Percentiles rank a stretch among this genome's conserved stretches.
These are phyloP conservation scores for Phenganax subtilis DNA, from an alignment of 92 coral and sea anemone species.

Conservation along the genomic window DNA sequence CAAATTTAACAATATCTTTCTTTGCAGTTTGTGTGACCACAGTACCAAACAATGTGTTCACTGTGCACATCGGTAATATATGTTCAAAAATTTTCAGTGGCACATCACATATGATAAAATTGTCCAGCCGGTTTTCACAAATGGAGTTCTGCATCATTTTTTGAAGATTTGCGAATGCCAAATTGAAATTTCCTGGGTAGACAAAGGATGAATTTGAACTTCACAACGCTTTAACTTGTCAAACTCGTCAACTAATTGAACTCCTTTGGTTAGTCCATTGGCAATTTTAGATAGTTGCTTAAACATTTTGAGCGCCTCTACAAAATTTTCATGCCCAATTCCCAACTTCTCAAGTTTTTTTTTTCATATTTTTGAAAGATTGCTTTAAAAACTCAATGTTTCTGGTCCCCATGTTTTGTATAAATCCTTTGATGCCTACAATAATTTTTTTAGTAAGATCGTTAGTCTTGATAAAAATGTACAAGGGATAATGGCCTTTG, in stretches of 20 bases:
- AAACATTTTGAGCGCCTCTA: constrained; percentile 18
- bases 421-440: too few relatives aligned
- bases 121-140: constrained; percentile 26
- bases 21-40: constrained; percentile 23
- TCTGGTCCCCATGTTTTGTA: too few relatives aligned
- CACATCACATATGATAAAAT: constrained; percentile 21
- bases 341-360: constrained; percentile 9
- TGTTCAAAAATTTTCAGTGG: constrained; percentile 10
- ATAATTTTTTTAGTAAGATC: too few relatives aligned
- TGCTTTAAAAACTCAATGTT: constrained; percentile 27
- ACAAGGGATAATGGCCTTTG: too few relatives aligned
- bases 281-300: not conserved
- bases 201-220: constrained; percentile 40
- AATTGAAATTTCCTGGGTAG: constrained; percentile 16
- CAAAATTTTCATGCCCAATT: constrained; percentile 17
- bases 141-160: constrained; percentile 3
- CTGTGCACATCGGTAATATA: constrained; percentile 17
- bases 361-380: constrained; percentile 19
- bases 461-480: too few relatives aligned
- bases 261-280: not conserved
- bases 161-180: constrained; percentile 20
- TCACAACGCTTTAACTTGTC: not conserved
- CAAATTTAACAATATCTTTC: constrained; percentile 15
- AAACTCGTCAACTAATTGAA: constrained; percentile 2
- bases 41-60: constrained; percentile 17